These are phyloP conservation scores for Alligator sinensis DNA, from an alignment of 2,113 vertebrate genomes.

Conservation along the genomic window DNA sequence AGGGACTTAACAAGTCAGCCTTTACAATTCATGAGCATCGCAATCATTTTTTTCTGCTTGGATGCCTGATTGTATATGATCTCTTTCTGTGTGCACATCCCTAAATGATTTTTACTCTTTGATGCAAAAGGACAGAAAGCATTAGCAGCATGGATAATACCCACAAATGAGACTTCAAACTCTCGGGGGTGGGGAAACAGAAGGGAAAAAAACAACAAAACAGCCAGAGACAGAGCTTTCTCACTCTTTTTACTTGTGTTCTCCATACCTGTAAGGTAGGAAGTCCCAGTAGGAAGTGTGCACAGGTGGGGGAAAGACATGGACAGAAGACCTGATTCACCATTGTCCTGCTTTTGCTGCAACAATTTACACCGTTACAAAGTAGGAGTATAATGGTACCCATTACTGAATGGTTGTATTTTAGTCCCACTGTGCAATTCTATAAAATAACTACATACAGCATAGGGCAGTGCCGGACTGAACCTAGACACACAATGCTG, in stretches of 20 bases:
- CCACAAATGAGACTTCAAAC: slow-evolving; percentile 37
- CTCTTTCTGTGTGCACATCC: slow-evolving; percentile 26
- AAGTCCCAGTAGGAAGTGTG: neutral
- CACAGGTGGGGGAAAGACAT: neutral
- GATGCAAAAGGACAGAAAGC: slow-evolving; percentile 60
- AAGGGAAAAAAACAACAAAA: neutral
- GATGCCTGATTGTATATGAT: slow-evolving; percentile 33
- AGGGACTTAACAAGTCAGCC: slow-evolving; percentile 72
- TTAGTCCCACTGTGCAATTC: neutral
- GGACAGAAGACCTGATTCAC: neutral
- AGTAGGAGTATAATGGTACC: neutral
- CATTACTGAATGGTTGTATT: neutral
- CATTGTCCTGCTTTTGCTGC: neutral
- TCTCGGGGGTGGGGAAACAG: neutral
- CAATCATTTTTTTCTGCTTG: slow-evolving; percentile 29
- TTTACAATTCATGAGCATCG: slow-evolving; percentile 70
- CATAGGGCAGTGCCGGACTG: neutral
- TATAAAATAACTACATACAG: neutral
- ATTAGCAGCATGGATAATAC: slow-evolving; percentile 54
- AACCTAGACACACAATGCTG: neutral
- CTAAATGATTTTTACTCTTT: slow-evolving; percentile 66
- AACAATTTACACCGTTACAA: neutral
- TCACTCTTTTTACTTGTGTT: slow-evolving; percentile 20
- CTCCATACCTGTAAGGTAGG: slow-evolving; percentile 9
- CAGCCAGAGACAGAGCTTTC: neutral